Base-by-base conservation (phyloP, 1,140 invertebrate species). In the Brachionus paranguensis region DNA sequence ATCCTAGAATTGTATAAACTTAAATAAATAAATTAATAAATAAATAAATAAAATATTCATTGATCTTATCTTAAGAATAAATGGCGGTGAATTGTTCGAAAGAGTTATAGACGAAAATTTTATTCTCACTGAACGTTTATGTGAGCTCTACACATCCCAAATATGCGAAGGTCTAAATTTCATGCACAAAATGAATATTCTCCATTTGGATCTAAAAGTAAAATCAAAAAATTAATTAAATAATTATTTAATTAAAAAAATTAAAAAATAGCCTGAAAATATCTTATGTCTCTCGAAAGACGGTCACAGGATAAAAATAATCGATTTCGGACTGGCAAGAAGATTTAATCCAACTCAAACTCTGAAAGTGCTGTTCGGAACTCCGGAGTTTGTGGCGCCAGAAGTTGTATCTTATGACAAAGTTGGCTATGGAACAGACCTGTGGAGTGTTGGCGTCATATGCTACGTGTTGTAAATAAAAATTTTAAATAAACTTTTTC, bases 31-130 rank as follows among this genome's bases (percentile, higher is more conserved):
- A 76, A 29, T 33, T 43, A 3, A 2, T 11, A 3, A 53, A 2
- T 11, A 3, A 53, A n/a, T 50, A 29, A 50, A 53, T 47, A 10
- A 20, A 76, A 29, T 50, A 76, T 27, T 50, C 3, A 24, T 27
- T 50, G 11, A 20, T 33, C 45, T 84, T 84, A 74, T 78, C 84
- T 79, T 7, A 86, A 98, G 96, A 86, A 96, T 99, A 86, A 93
- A 94, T 88, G 97, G 97, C 5, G 97, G 97, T 7, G 97, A 99
- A 90, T 91, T 99, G 7, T 99, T 99, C 88, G 97, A 99, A 89
- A 92, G 97, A 84, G 96, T 99, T 5, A 97, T 99, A 85, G 95
- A 96, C 86, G 97, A 99, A 87, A 96, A 98, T 88, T 99, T 99
- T 87, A 92, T 98, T 11, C 90, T 99, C 84, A 98, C 96, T 0